Evolutionary conservation across 2,113 vertebrate genomes (phyloP).

Genomic region (Apaloderma vittatum): DNA sequence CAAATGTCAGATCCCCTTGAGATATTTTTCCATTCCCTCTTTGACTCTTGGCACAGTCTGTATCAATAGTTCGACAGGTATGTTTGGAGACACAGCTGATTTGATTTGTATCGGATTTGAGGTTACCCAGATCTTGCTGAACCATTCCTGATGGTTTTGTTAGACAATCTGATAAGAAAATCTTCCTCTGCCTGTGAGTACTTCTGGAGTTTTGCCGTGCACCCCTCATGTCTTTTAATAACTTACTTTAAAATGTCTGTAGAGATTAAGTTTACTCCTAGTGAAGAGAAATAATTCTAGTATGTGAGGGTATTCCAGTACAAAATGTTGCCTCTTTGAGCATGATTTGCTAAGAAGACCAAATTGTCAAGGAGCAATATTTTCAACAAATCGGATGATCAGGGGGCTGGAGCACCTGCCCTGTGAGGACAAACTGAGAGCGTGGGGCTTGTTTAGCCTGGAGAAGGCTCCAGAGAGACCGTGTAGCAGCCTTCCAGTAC

Average conservation of each 20-base stretch:
- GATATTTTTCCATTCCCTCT: not conserved
- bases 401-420: not conserved
- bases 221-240: not conserved
- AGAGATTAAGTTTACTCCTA: not conserved
- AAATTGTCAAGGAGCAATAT: not conserved
- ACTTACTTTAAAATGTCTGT: not conserved
- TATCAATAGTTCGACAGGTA: not conserved
- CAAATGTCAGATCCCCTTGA: not conserved
- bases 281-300: not conserved
- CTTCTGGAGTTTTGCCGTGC: not conserved
- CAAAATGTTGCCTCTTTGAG: not conserved
- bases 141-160: not conserved
- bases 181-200: not conserved
- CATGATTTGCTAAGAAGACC: not conserved
- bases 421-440: too few species aligned
- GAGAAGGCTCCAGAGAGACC: too few species aligned
- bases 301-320: not conserved
- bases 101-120: not conserved
- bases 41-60: not conserved
- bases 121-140: not conserved
- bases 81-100: not conserved
- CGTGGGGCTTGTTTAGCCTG: too few species aligned
- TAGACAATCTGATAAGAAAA: not conserved
- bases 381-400: not conserved
- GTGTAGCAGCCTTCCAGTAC: too few species aligned